phyloP scores from a whole-genome alignment of 1,140 invertebrate species.

The Phenacoccus solenopsis region DNA sequence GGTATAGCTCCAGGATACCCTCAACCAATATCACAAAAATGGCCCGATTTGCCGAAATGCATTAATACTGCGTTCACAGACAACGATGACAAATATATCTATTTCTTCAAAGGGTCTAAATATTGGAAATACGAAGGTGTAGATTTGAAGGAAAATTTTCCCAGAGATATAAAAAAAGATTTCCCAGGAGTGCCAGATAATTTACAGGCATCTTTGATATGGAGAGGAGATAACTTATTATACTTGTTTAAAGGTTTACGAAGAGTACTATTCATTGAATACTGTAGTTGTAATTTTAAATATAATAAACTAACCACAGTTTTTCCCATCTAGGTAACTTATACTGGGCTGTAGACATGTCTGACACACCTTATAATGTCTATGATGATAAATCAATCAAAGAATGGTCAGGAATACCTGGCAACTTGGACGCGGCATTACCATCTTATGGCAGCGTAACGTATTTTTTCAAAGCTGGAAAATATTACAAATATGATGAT shows the following conservation, averaged over 20 bases:
- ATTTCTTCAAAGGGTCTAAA: constrained; percentile 73
- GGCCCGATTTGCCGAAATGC: constrained; percentile 66
- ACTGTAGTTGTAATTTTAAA: too few relatives aligned
- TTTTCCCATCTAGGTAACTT: too few relatives aligned
- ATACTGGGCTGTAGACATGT: too few relatives aligned
- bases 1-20: constrained; percentile 71
- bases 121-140: constrained; percentile 86
- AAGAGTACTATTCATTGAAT: too few relatives aligned
- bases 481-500: background rate
- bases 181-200: constrained; percentile 81
- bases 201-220: constrained; percentile 68
- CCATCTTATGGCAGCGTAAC: background rate
- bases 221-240: too few relatives aligned
- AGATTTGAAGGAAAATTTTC: constrained; percentile 71
- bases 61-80: constrained; percentile 83
- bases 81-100: constrained; percentile 80
- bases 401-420: too few relatives aligned
- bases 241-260: too few relatives aligned
- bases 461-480: background rate
- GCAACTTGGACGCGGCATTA: too few relatives aligned
- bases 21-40: constrained; percentile 56
- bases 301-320: too few relatives aligned
- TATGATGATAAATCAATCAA: too few relatives aligned
- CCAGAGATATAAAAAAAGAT: constrained; percentile 77
- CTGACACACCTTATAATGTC: too few relatives aligned